These are phyloP conservation scores for Heteromyza rotundicornis DNA, from an alignment of 2,888 invertebrate genomes.

Conservation along the genomic window DNA sequence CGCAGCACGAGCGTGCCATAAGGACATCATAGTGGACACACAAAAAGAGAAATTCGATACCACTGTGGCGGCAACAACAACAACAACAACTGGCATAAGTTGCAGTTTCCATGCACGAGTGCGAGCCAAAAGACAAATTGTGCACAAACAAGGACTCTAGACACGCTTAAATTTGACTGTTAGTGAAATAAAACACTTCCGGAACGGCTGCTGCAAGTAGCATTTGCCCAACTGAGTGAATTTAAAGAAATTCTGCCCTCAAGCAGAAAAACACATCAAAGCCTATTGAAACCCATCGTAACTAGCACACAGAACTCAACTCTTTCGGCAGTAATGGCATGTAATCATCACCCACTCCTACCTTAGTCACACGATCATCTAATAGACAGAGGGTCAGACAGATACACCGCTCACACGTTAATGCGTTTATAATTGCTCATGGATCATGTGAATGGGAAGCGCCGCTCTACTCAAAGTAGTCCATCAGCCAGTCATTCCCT, in stretches of 20 bases:
- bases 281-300: too few relatives aligned
- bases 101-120: neutral
- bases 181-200: too few relatives aligned
- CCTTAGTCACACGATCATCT: neutral
- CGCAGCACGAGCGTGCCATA: neutral
- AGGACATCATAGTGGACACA: too few relatives aligned
- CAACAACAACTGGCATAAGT: neutral
- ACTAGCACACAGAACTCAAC: too few relatives aligned
- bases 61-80: neutral
- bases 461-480: slow-evolving; percentile 1
- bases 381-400: too few relatives aligned
- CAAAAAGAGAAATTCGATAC: neutral
- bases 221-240: too few relatives aligned
- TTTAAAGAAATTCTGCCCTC: too few relatives aligned
- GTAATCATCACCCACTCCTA: slow-evolving; percentile 2
- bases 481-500: neutral
- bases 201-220: too few relatives aligned
- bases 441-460: slow-evolving; percentile 10
- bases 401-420: slow-evolving; percentile 13
- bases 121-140: neutral
- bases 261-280: too few relatives aligned
- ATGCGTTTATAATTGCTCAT: slow-evolving; percentile 23
- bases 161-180: too few relatives aligned
- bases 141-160: neutral
- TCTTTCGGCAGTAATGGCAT: neutral